Percentiles rank a stretch among this genome's conserved stretches.
Evolutionary conservation across 1,140 invertebrate species (phyloP).

Genomic region (Choristoneura fumiferana): DNA sequence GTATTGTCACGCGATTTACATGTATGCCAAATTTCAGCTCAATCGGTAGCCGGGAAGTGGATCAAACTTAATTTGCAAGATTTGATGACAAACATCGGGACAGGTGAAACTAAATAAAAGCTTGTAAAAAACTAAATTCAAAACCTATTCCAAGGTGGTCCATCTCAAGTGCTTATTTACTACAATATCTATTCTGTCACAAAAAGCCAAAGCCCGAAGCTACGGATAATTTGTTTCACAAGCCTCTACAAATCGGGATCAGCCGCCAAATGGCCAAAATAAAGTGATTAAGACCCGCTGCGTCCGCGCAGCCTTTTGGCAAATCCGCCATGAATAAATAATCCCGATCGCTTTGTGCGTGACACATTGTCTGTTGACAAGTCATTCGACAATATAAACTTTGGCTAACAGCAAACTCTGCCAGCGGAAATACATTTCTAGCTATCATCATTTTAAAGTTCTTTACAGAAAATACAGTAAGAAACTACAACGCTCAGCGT

Average conservation of each 20-base stretch:
- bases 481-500: too few species aligned
- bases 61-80: too few species aligned
- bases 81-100: too few species aligned
- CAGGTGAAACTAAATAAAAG: too few species aligned
- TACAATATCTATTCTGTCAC: slow-evolving; percentile 50
- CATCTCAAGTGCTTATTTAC: slow-evolving; percentile 60
- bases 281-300: slow-evolving; percentile 50
- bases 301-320: slow-evolving; percentile 51
- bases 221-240: slow-evolving; percentile 50
- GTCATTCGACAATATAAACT: slow-evolving; percentile 35
- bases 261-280: slow-evolving; percentile 53
- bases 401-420: not conserved
- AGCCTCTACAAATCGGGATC: slow-evolving; percentile 55
- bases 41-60: too few species aligned
- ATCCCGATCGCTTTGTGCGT: slow-evolving; percentile 56
- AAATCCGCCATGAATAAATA: slow-evolving; percentile 72
- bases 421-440: too few species aligned
- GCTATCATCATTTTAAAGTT: too few species aligned
- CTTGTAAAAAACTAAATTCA: too few species aligned
- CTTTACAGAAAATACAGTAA: too few species aligned
- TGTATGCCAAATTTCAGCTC: too few species aligned
- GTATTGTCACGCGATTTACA: too few species aligned
- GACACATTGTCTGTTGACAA: slow-evolving; percentile 67
- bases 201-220: slow-evolving; percentile 40
- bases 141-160: slow-evolving; percentile 52